Evolutionary conservation across 2,113 vertebrate genomes (phyloP).

Genomic region (Tricholaema leucomelas): DNA sequence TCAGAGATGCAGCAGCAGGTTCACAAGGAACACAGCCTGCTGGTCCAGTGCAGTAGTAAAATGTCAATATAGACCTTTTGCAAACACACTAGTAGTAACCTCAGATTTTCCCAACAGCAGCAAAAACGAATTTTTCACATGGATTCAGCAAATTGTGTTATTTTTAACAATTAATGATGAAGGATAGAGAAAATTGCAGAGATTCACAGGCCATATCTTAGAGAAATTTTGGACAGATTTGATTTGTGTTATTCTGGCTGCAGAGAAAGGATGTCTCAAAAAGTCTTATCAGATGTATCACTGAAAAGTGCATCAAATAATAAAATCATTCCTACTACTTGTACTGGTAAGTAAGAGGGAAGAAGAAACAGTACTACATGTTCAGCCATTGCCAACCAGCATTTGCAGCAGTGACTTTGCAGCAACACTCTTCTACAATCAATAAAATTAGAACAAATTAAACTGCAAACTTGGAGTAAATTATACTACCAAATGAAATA

Average conservation of each 20-base stretch:
- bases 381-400: not conserved
- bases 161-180: not conserved
- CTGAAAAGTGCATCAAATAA: not conserved
- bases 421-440: not conserved
- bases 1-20: not conserved
- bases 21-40: not conserved
- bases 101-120: not conserved
- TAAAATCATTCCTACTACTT: not conserved
- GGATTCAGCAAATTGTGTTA: not conserved
- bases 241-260: not conserved
- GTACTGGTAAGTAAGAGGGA: not conserved
- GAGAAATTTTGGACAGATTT: not conserved
- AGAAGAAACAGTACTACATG: not conserved
- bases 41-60: not conserved
- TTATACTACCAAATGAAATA: conserved; percentile 43
- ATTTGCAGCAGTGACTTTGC: not conserved
- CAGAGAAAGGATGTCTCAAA: not conserved
- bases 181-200: not conserved
- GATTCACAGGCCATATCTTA: not conserved
- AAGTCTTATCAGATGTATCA: not conserved
- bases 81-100: not conserved
- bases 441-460: not conserved
- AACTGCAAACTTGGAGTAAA: conserved; percentile 25
- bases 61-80: not conserved
- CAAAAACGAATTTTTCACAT: not conserved